phyloP scores from a whole-genome alignment of 2,888 invertebrate genomes.

The Allacma fusca region DNA sequence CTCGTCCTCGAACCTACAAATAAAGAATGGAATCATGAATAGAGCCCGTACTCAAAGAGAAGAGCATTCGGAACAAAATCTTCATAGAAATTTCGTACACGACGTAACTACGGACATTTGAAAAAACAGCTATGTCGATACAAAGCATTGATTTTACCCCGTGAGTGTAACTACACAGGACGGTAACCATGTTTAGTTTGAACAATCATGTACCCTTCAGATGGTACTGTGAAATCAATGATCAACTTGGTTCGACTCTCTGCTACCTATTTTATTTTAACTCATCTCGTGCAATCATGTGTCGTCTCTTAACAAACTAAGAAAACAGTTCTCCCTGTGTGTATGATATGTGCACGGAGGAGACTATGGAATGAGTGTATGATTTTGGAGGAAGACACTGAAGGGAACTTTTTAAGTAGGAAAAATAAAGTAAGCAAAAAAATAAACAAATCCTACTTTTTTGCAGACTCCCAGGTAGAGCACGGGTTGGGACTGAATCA shows the following conservation, averaged over 20 bases:
- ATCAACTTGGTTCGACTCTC: neutral
- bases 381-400: neutral
- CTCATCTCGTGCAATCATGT: neutral
- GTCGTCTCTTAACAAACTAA: conserved; percentile 1
- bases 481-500: neutral
- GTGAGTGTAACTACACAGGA: no score
- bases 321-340: neutral
- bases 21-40: no score
- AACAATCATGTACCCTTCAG: no score
- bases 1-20: neutral
- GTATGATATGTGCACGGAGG: no score
- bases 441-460: conserved; percentile 12
- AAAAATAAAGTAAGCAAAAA: conserved; percentile 16
- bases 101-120: no score
- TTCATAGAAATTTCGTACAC: no score
- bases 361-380: neutral
- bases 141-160: no score
- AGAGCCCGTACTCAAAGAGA: no score
- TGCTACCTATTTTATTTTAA: neutral
- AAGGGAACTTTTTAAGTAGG: conserved; percentile 1
- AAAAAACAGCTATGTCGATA: no score
- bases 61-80: no score
- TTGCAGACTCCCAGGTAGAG: conserved; percentile 3
- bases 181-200: no score
- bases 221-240: neutral